phyloP scores from a whole-genome alignment of 2,797 vertebrate genomes.

The Cheirogaleus major region DNA sequence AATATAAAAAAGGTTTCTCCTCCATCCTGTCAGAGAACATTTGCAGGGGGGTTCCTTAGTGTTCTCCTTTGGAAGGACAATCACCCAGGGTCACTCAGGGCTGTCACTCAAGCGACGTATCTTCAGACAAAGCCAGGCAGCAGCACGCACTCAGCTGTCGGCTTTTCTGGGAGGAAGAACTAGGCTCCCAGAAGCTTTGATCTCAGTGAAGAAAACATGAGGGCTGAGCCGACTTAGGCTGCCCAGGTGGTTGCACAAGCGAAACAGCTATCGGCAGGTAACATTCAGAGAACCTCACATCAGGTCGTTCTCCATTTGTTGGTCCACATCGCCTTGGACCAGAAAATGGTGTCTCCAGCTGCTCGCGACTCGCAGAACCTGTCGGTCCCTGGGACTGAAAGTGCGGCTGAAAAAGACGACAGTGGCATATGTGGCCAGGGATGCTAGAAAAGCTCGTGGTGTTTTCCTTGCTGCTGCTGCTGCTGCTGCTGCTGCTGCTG shows the following conservation, averaged over 20 bases:
- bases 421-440: not conserved
- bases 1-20: not conserved
- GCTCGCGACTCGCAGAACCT: not conserved
- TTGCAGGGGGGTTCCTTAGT: not conserved
- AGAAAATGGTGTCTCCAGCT: not conserved
- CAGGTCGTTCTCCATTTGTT: accelerated
- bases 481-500: not conserved
- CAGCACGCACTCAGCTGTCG: not conserved
- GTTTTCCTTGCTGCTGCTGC: not conserved
- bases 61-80: not conserved
- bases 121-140: not conserved
- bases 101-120: not conserved
- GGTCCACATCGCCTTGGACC: not conserved
- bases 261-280: not conserved
- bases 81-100: not conserved
- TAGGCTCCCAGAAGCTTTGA: not conserved
- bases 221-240: not conserved
- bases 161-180: not conserved
- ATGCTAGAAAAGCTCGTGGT: not conserved
- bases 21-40: not conserved
- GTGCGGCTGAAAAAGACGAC: not conserved
- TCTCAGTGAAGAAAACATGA: not conserved
- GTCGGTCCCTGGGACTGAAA: not conserved
- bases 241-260: not conserved
- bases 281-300: too few relatives aligned